Conservation (phyloP, 2,888 invertebrate species). For the Laothoe populi region DNA sequence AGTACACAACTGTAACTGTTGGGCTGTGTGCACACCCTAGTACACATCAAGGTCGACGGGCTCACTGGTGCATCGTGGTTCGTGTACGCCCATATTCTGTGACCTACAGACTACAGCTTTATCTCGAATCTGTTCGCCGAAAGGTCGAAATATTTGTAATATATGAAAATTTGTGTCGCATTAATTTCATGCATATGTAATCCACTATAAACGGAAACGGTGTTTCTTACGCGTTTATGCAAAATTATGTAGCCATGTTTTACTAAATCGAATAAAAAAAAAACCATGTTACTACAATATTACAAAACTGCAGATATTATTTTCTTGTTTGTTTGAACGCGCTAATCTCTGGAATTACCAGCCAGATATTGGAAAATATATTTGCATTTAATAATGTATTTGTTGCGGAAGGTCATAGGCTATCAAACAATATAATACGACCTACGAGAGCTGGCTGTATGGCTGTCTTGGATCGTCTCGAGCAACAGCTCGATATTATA, state of each 20-base stretch:
- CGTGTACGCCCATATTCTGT: slow-evolving; percentile 2
- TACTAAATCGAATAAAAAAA: too few relatives aligned
- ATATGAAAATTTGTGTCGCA: background rate
- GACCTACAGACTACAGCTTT: slow-evolving; percentile 15
- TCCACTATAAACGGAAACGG: background rate
- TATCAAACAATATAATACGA: too few relatives aligned
- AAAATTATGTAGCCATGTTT: background rate
- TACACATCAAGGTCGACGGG: slow-evolving; percentile 12
- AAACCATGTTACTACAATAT: too few relatives aligned
- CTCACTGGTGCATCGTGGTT: slow-evolving; percentile 16
- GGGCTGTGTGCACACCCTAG: background rate
- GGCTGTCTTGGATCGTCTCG: too few relatives aligned
- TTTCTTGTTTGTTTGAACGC: too few relatives aligned
- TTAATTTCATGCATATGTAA: background rate
- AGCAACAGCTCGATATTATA: too few relatives aligned
- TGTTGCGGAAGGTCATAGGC: too few relatives aligned
- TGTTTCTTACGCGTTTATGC: background rate
- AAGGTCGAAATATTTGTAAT: slow-evolving; percentile 21
- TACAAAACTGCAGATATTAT: too few relatives aligned
- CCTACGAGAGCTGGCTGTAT: too few relatives aligned
- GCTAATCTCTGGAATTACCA: too few relatives aligned
- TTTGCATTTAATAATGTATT: too few relatives aligned
- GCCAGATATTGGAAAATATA: too few relatives aligned
- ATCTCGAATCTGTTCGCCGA: slow-evolving; percentile 10
- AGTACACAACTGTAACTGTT: background rate